Evolutionary conservation across 2,113 vertebrate species (phyloP), one percentile per base, ranked within the genome.

Genomic region (Anolis sagrei): DNA sequence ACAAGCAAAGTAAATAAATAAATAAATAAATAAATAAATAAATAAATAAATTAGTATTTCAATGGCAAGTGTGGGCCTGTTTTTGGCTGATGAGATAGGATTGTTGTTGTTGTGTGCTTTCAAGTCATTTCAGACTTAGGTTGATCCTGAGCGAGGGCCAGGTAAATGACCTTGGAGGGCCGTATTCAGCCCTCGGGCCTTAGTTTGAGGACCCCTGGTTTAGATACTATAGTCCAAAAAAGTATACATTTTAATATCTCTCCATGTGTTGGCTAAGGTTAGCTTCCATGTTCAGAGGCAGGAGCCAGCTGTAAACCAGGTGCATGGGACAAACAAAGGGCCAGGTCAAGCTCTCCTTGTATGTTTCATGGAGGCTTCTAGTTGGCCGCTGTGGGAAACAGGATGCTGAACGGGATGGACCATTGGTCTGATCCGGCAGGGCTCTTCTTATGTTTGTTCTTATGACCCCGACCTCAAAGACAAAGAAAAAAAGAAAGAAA

Each of bases 391-490:
- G 49, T 72, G 76, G 51, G 66, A 48, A 70, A 48, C 76, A 79
- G 83, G 66, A 70, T 70, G 66, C 44, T 78, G 51, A 36, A 62
- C 7, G 6, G 54, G 54, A 64, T 25, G 23, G 44, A 1, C 54
- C 54, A 48, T 34, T 27, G 39, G 69, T 73, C 39, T 73, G 13
- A 86, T 66, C 32, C 58, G 11, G 69, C 78, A 74, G 39, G 5
- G 4, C 39, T 75, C 69, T 86, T 66, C 25, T 51, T 51, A 66
- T 62, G 69, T 81, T 64, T 86, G 58, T 66, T 75, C 78, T 81
- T 80, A 66, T 64, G 61, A 86, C 25, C 44, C 77, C 64, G 70
- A 86, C 69, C 70, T 86, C 14, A 86, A 64, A 81, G 77, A 81
- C 78, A 66, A 81, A 49, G 69, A 58, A 58, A 58, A 13, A 58